Conservation (phyloP, 2,888 invertebrate genomes). For the Lepidochitona cinerea region DNA sequence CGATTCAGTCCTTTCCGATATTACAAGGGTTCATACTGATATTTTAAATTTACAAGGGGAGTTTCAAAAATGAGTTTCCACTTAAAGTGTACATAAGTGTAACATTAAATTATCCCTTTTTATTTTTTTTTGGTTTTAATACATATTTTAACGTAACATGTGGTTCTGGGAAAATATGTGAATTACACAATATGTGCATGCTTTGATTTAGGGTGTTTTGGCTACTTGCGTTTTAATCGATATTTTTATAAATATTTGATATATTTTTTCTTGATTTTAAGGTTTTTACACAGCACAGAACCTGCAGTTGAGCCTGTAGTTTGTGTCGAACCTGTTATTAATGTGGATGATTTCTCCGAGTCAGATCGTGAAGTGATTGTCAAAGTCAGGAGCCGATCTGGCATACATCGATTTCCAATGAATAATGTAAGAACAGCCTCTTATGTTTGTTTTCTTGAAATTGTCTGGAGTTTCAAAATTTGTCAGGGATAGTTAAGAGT, state of each 20-base stretch:
- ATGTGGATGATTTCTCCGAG: background rate
- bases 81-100: no score
- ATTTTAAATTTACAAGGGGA: background rate
- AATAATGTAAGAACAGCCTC: conserved; percentile 5
- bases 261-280: background rate
- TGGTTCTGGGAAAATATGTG: no score
- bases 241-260: background rate
- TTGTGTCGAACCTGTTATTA: background rate
- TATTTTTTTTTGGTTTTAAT: no score
- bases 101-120: no score
- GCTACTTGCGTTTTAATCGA: background rate
- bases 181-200: no score
- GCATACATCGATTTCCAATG: conserved; percentile 10
- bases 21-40: background rate
- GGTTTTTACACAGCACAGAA: background rate
- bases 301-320: background rate
- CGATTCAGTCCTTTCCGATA: no score
- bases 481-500: no score
- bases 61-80: no score
- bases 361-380: background rate
- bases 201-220: no score
- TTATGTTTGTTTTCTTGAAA: no score
- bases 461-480: no score
- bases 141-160: no score
- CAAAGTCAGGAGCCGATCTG: conserved; percentile 11